phyloP scores from a whole-genome alignment of 2,797 vertebrate genomes.

The Anas georgica region DNA sequence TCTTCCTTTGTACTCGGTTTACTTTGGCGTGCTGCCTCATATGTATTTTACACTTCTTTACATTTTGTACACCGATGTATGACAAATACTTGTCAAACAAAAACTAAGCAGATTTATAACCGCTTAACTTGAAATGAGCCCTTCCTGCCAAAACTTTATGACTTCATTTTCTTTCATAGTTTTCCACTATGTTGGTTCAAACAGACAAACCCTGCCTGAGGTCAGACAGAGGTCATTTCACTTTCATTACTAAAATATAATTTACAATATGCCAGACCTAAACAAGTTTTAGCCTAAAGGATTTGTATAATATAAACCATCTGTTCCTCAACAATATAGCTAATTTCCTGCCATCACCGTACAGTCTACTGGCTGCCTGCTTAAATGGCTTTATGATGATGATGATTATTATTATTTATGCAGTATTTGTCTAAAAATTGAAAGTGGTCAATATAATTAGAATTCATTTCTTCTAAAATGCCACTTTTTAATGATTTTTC shows the following conservation, averaged over 20 bases:
- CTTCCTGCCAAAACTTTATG: slow-evolving; percentile 81
- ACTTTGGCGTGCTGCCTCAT: slow-evolving; percentile 72
- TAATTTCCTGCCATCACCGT: slow-evolving; percentile 82
- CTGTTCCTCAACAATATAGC: slow-evolving; percentile 88
- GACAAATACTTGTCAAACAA: slow-evolving; percentile 84
- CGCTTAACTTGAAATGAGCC: slow-evolving; percentile 75
- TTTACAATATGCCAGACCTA: slow-evolving; percentile 89
- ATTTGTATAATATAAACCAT: slow-evolving; percentile 92
- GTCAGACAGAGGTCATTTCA: slow-evolving; percentile 86
- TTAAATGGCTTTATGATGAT: slow-evolving; percentile 70
- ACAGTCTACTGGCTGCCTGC: slow-evolving; percentile 78
- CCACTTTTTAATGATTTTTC: background rate
- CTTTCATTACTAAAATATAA: slow-evolving; percentile 87
- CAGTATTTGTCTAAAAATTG: slow-evolving; percentile 68
- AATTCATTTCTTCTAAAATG: slow-evolving; percentile 51
- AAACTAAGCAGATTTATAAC: slow-evolving; percentile 80
- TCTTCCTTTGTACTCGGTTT: slow-evolving; percentile 71
- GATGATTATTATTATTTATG: slow-evolving; percentile 47
- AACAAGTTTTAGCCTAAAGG: slow-evolving; percentile 87
- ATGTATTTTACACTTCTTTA: slow-evolving; percentile 81
- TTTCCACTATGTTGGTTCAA: slow-evolving; percentile 78
- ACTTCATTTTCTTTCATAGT: slow-evolving; percentile 82
- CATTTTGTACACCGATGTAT: slow-evolving; percentile 74
- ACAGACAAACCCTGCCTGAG: slow-evolving; percentile 79
- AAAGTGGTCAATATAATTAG: slow-evolving; percentile 64